These are phyloP conservation scores for Anoplophora glabripennis DNA, from an alignment of 1,140 invertebrate genomes.

Conservation along the genomic window DNA sequence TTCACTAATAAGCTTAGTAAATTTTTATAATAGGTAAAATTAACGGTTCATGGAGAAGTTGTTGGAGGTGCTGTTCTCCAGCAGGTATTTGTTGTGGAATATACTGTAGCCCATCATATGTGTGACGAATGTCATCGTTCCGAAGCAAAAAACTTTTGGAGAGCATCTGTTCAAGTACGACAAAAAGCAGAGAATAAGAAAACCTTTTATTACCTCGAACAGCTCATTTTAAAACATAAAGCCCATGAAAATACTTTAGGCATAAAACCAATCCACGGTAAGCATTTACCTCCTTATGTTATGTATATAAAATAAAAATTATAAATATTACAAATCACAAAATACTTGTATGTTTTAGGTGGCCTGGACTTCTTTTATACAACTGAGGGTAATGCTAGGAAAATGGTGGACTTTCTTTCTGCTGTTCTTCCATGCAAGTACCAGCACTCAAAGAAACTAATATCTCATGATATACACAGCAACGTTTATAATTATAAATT, in stretches of 20 bases:
- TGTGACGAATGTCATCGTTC: slow-evolving; percentile 95
- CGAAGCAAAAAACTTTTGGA: slow-evolving; percentile 98
- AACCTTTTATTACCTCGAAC: slow-evolving; percentile 98
- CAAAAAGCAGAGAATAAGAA: slow-evolving; percentile 93
- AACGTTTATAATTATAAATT: slow-evolving; percentile 98
- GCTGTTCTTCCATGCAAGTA: slow-evolving; percentile 84
- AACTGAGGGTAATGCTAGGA: slow-evolving; percentile 85
- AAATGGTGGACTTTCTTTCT: slow-evolving; percentile 92
- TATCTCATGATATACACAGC: slow-evolving; percentile 96
- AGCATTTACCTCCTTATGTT: slow-evolving; percentile 21
- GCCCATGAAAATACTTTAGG: slow-evolving; percentile 89
- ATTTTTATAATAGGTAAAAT: slow-evolving; percentile 67
- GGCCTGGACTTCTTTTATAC: slow-evolving; percentile 96
- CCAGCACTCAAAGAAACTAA: slow-evolving; percentile 89
- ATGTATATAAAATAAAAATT: background rate
- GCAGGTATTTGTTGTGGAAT: slow-evolving; percentile 95
- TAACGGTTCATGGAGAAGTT: slow-evolving; percentile 96
- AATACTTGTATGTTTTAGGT: slow-evolving; percentile 56
- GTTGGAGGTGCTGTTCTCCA: slow-evolving; percentile 78
- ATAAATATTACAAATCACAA: slow-evolving; percentile 8
- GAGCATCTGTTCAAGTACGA: slow-evolving; percentile 81
- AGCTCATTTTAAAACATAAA: slow-evolving; percentile 93
- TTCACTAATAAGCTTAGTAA: background rate
- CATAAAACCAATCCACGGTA: slow-evolving; percentile 90
- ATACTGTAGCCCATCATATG: slow-evolving; percentile 87